A percentile compares a stretch with the other conserved stretches of the same genome.
Conservation (phyloP, 2,797 vertebrate genomes). For the Cryptoprocta ferox region DNA sequence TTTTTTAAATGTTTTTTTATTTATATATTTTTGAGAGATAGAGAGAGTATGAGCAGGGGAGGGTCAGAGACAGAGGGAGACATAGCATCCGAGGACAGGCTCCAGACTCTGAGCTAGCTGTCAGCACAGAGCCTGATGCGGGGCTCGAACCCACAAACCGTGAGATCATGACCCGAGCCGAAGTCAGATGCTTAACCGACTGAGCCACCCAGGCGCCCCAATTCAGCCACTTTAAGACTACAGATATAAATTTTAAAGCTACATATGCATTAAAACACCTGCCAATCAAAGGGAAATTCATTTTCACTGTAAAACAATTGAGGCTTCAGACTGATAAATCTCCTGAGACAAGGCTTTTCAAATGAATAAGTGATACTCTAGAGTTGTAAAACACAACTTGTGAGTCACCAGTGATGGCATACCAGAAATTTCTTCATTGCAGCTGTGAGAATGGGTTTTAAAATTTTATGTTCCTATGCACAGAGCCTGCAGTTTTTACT, state of each 20-base stretch:
- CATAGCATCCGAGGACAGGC: too few relatives aligned
- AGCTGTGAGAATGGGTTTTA: conserved; percentile 19
- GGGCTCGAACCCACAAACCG: too few relatives aligned
- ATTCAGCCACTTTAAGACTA: not conserved
- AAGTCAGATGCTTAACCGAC: too few relatives aligned
- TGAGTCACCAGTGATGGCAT: not conserved
- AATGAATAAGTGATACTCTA: not conserved
- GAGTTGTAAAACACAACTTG: not conserved
- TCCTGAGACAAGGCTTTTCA: conserved; percentile 6
- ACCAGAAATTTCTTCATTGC: conserved; percentile 11
- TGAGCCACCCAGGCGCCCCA: too few relatives aligned
- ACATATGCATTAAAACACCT: not conserved
- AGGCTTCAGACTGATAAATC: not conserved
- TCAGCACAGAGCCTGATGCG: too few relatives aligned
- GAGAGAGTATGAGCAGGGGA: too few relatives aligned
- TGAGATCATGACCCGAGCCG: too few relatives aligned
- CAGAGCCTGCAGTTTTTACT: not conserved
- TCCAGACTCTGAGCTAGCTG: too few relatives aligned
- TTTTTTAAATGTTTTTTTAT: too few relatives aligned
- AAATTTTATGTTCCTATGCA: conserved; percentile 37
- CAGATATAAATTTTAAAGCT: not conserved
- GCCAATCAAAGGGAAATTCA: not conserved
- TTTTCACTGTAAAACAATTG: conserved; percentile 14
- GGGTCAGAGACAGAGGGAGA: too few relatives aligned
- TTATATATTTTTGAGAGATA: too few relatives aligned